phyloP scores from a whole-genome alignment of 2,797 vertebrate species.

The Danio aesculapii region DNA sequence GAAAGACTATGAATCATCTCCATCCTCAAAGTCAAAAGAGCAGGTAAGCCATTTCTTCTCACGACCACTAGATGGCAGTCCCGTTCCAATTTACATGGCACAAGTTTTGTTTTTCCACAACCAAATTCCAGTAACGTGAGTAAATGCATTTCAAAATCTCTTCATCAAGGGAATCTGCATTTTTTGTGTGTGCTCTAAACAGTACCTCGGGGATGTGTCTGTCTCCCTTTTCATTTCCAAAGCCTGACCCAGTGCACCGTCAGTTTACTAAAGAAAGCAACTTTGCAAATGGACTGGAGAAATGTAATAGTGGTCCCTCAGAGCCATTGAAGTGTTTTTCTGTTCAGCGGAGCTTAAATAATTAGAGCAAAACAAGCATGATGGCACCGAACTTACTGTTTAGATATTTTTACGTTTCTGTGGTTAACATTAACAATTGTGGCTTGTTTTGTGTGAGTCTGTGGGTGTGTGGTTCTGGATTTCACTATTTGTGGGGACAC shows the following conservation, averaged over 20 bases:
- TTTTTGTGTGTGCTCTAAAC: conserved; percentile 56
- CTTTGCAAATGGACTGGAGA: conserved; percentile 73
- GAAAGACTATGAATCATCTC: conserved; percentile 89
- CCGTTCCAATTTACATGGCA: conserved; percentile 30
- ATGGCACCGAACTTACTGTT: conserved; percentile 63
- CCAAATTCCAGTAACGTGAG: conserved; percentile 37
- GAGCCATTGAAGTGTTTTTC: conserved; percentile 71
- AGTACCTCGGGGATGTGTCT: conserved; percentile 57
- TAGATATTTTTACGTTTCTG: conserved; percentile 61
- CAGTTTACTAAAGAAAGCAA: conserved; percentile 72
- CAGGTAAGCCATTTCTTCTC: conserved; percentile 76
- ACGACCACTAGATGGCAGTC: conserved; percentile 71
- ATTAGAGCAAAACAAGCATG: conserved; percentile 65
- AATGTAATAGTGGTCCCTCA: conserved; percentile 73
- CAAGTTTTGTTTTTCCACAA: conserved; percentile 9
- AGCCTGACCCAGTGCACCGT: conserved; percentile 60
- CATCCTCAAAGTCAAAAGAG: conserved; percentile 77
- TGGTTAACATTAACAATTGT: conserved; percentile 20
- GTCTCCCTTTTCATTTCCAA: conserved; percentile 57
- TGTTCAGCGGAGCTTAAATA: conserved; percentile 66
- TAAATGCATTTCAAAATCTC: conserved; percentile 50
- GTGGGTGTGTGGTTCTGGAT: conserved; percentile 42
- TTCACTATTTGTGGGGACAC: neutral
- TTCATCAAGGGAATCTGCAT: conserved; percentile 47
- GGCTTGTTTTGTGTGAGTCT: conserved; percentile 54